Conservation (phyloP, 2,113 vertebrate genomes). For the Zosterops hypoxanthus region DNA sequence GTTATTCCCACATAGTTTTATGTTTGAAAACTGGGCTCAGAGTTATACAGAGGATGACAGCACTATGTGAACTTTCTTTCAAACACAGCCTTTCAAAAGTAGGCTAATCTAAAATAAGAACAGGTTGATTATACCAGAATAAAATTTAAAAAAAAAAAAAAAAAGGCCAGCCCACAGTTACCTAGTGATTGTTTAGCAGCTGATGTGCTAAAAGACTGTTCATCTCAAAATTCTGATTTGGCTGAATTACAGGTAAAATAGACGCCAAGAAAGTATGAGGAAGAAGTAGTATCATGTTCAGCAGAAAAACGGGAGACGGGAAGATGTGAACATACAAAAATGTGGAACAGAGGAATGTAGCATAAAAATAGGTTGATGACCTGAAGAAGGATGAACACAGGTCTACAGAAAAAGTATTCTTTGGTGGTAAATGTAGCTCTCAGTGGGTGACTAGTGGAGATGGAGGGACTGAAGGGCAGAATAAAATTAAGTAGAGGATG, state of each 20-base stretch:
- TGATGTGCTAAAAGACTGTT: not conserved
- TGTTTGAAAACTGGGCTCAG: not conserved
- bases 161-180: not conserved
- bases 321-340: not conserved
- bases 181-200: not conserved
- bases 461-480: not conserved
- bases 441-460: not conserved
- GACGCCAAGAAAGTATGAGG: not conserved
- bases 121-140: not conserved
- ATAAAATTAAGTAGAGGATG: not conserved
- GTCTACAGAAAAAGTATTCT: not conserved
- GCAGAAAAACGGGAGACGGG: not conserved
- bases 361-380: not conserved
- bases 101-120: slow-evolving; percentile 12
- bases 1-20: not conserved
- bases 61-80: not conserved
- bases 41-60: not conserved
- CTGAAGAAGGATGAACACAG: not conserved
- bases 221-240: not conserved
- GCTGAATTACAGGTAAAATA: not conserved
- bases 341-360: not conserved
- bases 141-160: not conserved
- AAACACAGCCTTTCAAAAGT: slow-evolving; percentile 12
- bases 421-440: not conserved
- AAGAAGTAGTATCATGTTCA: not conserved